Conservation (phyloP, 2,888 invertebrate genomes). For the Meiosimyza decipiens region DNA sequence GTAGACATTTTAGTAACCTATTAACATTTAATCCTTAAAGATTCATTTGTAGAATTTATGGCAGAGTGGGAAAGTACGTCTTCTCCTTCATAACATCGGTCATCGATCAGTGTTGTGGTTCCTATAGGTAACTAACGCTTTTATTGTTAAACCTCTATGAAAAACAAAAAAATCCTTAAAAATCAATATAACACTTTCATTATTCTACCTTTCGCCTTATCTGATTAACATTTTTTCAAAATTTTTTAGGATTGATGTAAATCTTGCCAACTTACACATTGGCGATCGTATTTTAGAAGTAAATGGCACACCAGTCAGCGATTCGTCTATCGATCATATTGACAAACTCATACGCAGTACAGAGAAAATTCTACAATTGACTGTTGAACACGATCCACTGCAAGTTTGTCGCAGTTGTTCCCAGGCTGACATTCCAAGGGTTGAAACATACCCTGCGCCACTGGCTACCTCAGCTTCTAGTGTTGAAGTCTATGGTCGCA, state of each 20-base stretch:
- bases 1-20: constrained; percentile 32
- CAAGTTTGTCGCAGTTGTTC: constrained; percentile 72
- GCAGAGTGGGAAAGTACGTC: constrained; percentile 76
- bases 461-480: constrained; percentile 60
- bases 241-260: constrained; percentile 78
- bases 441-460: constrained; percentile 45
- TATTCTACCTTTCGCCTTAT: neutral
- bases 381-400: constrained; percentile 90
- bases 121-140: constrained; percentile 71
- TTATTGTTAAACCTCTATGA: neutral
- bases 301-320: constrained; percentile 88
- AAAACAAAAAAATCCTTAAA: neutral
- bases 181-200: neutral
- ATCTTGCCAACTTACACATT: constrained; percentile 85
- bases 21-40: constrained; percentile 41
- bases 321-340: constrained; percentile 81
- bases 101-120: constrained; percentile 78
- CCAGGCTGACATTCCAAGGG: constrained; percentile 65
- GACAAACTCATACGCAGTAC: constrained; percentile 79
- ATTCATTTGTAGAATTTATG: constrained; percentile 72
- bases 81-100: constrained; percentile 78
- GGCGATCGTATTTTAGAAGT: constrained; percentile 95
- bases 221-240: neutral
- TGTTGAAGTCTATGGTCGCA: constrained; percentile 56
- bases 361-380: constrained; percentile 82